Percentiles rank a stretch among this genome's conserved stretches.
phyloP scores from a whole-genome alignment of 1,140 invertebrate species.

The Nymphalis io region DNA sequence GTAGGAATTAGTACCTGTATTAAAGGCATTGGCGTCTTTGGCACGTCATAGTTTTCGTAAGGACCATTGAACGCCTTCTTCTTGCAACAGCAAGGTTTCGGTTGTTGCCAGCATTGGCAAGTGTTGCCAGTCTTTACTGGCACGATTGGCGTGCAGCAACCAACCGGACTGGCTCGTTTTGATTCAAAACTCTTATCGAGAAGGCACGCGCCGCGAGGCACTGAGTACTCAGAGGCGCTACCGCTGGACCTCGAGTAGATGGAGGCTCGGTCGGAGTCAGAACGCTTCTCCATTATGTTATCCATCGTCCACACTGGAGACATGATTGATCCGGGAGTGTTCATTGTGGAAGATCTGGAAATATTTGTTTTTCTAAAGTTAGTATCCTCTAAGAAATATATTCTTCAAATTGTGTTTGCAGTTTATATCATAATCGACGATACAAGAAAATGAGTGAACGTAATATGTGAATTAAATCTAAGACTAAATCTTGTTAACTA shows the following conservation, averaged over 20 bases:
- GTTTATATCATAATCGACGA: too few relatives aligned
- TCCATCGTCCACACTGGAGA: constrained; percentile 84
- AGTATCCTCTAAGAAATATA: not conserved
- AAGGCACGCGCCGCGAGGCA: constrained; percentile 68
- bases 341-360: constrained; percentile 81
- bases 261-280: constrained; percentile 79
- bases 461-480: too few relatives aligned
- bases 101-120: constrained; percentile 68
- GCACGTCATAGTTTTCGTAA: constrained; percentile 90
- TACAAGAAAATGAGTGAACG: too few relatives aligned
- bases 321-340: constrained; percentile 75
- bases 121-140: constrained; percentile 62
- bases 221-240: constrained; percentile 81
- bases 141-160: constrained; percentile 67
- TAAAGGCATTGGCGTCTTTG: constrained; percentile 83
- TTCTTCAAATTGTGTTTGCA: too few relatives aligned
- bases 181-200: constrained; percentile 73
- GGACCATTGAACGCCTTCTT: constrained; percentile 78
- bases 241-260: constrained; percentile 81
- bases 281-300: constrained; percentile 73
- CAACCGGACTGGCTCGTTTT: constrained; percentile 66
- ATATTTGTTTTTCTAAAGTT: not conserved
- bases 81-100: constrained; percentile 66
- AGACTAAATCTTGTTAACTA: too few relatives aligned
- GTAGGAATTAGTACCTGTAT: constrained; percentile 66